Conservation (phyloP, 2,113 vertebrate species). For the Semicossyphus pulcher region DNA sequence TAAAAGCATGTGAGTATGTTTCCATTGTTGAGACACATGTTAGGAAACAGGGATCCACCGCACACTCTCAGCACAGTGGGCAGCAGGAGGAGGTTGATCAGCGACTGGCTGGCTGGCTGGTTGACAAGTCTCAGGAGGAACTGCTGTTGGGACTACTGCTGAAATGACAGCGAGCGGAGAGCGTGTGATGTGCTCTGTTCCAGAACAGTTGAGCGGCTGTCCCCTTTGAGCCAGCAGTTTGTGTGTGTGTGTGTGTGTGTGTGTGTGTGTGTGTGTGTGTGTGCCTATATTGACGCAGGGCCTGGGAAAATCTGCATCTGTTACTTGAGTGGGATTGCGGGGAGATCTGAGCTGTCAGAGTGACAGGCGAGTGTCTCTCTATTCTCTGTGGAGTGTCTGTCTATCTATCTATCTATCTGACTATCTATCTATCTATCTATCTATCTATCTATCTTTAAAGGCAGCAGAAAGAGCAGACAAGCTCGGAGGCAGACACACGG, state of each 20-base stretch:
- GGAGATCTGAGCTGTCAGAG: slow-evolving; percentile 59
- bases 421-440: slow-evolving; percentile 52
- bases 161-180: slow-evolving; percentile 87
- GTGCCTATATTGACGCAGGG: slow-evolving; percentile 71
- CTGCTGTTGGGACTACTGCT: slow-evolving; percentile 78
- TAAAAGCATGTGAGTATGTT: not conserved
- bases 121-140: slow-evolving; percentile 58
- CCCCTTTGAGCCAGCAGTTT: slow-evolving; percentile 73
- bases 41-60: slow-evolving; percentile 18
- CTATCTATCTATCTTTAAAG: slow-evolving; percentile 20
- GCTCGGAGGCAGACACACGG: slow-evolving; percentile 29
- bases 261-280: slow-evolving; percentile 32
- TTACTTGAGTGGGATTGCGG: slow-evolving; percentile 72
- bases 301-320: slow-evolving; percentile 92
- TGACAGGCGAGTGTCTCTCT: slow-evolving; percentile 60
- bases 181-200: slow-evolving; percentile 87
- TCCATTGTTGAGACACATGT: slow-evolving; percentile 3
- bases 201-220: slow-evolving; percentile 72
- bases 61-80: slow-evolving; percentile 4
- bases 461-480: slow-evolving; percentile 24
- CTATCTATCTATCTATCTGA: slow-evolving; percentile 32
- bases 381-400: not conserved
- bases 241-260: slow-evolving; percentile 37
- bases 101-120: slow-evolving; percentile 38
- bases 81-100: slow-evolving; percentile 33